Conservation (phyloP, 2,113 vertebrate genomes). For the Hydrochoerus hydrochaeris region DNA sequence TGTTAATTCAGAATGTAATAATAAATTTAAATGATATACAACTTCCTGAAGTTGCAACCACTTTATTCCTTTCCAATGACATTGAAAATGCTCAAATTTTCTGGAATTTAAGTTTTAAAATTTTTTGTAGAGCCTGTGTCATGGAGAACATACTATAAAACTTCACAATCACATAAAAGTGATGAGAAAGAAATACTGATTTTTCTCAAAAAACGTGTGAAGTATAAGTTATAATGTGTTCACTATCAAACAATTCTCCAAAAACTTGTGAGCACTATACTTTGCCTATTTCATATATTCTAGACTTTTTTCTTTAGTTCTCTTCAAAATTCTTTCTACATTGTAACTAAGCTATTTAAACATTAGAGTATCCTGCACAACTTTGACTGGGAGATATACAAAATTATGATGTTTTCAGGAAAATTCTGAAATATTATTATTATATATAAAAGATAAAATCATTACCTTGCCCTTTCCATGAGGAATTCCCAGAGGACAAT, state of each 20-base stretch:
- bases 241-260: constrained; percentile 30
- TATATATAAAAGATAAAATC: constrained; percentile 1
- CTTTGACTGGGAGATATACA: not conserved
- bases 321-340: constrained; percentile 19
- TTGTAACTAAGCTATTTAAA: not conserved
- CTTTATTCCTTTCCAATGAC: not conserved
- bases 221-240: constrained; percentile 24
- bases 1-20: constrained; percentile 37
- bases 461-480: constrained; percentile 94
- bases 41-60: not conserved
- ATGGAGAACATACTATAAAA: not conserved
- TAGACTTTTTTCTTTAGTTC: not conserved
- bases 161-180: not conserved
- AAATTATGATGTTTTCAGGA: not conserved
- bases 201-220: constrained; percentile 37
- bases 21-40: constrained; percentile 18
- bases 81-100: not conserved
- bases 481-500: constrained; percentile 94
- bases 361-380: not conserved
- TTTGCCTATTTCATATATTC: not conserved
- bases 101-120: not conserved
- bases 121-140: not conserved
- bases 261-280: not conserved
- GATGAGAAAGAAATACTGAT: constrained; percentile 45
- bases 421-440: not conserved